Conservation (phyloP, 2,888 invertebrate genomes). For the Cyclophora albipunctata region DNA sequence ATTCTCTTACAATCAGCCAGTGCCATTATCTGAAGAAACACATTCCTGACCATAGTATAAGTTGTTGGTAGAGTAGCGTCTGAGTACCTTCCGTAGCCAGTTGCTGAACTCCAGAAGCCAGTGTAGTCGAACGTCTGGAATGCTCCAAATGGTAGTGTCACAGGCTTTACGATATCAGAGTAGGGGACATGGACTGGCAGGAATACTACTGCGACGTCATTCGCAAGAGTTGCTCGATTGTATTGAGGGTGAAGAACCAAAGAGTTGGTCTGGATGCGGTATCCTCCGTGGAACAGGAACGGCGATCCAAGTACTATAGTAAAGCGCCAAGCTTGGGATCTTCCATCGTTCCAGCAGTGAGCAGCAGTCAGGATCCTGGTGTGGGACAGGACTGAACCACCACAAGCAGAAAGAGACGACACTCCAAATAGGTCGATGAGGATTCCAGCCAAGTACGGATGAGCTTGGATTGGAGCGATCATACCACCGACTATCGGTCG, state of each 20-base stretch:
- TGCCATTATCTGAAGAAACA: slow-evolving; percentile 40
- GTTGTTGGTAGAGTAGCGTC: slow-evolving; percentile 38
- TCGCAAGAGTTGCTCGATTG: slow-evolving; percentile 40
- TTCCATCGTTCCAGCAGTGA: slow-evolving; percentile 56
- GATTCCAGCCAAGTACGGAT: slow-evolving; percentile 52
- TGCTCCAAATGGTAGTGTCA: slow-evolving; percentile 34
- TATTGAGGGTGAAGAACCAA: slow-evolving; percentile 44
- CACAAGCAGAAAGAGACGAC: slow-evolving; percentile 42
- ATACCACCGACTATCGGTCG: slow-evolving; percentile 48
- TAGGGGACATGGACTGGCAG: slow-evolving; percentile 34
- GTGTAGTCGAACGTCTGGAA: slow-evolving; percentile 32
- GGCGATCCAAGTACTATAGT: slow-evolving; percentile 49
- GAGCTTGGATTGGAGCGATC: slow-evolving; percentile 39
- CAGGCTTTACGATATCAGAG: slow-evolving; percentile 34
- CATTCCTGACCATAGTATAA: slow-evolving; percentile 45
- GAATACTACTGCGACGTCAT: slow-evolving; percentile 51
- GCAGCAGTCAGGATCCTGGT: slow-evolving; percentile 52
- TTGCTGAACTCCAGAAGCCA: slow-evolving; percentile 35
- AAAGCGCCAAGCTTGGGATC: slow-evolving; percentile 42
- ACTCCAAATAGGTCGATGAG: slow-evolving; percentile 44
- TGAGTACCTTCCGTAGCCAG: slow-evolving; percentile 54
- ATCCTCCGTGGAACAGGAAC: slow-evolving; percentile 48
- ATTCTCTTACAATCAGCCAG: slow-evolving; percentile 31
- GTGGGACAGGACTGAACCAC: slow-evolving; percentile 44
- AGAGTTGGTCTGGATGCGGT: slow-evolving; percentile 30